Conservation (phyloP, 2,888 invertebrate species). For the Sphecodes monilicornis region DNA sequence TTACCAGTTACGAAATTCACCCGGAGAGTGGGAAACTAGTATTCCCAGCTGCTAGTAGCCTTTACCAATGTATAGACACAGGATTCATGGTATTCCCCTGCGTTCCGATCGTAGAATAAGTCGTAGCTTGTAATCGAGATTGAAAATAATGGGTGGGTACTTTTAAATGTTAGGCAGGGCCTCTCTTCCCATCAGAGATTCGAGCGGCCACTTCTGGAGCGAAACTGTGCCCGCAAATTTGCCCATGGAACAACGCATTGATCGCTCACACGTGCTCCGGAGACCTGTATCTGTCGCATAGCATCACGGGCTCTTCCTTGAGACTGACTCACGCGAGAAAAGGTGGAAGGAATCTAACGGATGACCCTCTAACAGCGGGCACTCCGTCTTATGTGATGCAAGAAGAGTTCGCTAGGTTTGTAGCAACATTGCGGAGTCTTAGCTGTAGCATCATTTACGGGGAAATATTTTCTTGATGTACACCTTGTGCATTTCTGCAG, state of each 20-base stretch:
- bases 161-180: constrained; percentile 85
- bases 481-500: constrained; percentile 57
- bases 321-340: constrained; percentile 90
- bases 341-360: constrained; percentile 89
- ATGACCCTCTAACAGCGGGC: constrained; percentile 95
- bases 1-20: constrained; percentile 96
- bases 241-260: constrained; percentile 91
- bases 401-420: constrained; percentile 92
- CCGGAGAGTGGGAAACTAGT: constrained; percentile 93
- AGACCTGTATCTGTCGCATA: constrained; percentile 95
- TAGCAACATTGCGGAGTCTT: not conserved
- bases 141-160: not conserved
- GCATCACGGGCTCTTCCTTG: constrained; percentile 88
- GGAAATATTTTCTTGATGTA: not conserved
- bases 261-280: constrained; percentile 96
- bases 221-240: constrained; percentile 93
- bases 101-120: too few relatives aligned
- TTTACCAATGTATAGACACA: constrained; percentile 93
- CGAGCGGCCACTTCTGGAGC: constrained; percentile 88
- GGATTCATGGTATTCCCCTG: constrained; percentile 88
- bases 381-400: constrained; percentile 99
- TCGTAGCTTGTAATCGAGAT: not conserved
- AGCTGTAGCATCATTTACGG: too few relatives aligned
- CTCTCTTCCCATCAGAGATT: constrained; percentile 89
- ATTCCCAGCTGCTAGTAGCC: constrained; percentile 95